A percentile compares a stretch with the other conserved stretches of the same genome.
These are phyloP conservation scores for Nematopogon swammerdamellus DNA, from an alignment of 2,888 invertebrate genomes.

Conservation along the genomic window DNA sequence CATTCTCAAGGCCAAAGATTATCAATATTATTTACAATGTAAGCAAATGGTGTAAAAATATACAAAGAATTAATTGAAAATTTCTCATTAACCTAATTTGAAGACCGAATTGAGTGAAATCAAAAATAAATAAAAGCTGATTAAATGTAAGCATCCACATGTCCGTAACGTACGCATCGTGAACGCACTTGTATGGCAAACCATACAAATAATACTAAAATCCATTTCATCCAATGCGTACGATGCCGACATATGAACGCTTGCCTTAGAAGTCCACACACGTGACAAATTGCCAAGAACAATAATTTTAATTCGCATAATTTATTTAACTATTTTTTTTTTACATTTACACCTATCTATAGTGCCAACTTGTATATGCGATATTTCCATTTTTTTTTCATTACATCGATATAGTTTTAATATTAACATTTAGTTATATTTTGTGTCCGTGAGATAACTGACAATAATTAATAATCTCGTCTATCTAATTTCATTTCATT, in stretches of 20 bases:
- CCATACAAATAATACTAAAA: too few relatives aligned
- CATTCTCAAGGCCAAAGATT: neutral
- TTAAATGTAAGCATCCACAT: too few relatives aligned
- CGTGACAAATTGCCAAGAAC: neutral
- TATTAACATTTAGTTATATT: neutral
- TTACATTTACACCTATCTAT: slow-evolving; percentile 32
- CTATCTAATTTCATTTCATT: neutral
- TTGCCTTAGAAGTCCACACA: too few relatives aligned
- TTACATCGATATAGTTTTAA: neutral
- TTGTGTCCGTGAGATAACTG: neutral
- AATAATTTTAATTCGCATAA: neutral
- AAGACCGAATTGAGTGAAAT: too few relatives aligned
- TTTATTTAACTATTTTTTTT: slow-evolving; percentile 15
- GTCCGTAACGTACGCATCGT: too few relatives aligned
- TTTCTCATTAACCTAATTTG: neutral
- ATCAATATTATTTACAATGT: neutral
- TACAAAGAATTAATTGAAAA: neutral
- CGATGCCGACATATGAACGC: too few relatives aligned
- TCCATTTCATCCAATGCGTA: too few relatives aligned
- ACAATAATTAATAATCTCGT: neutral
- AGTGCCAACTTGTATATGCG: slow-evolving; percentile 32
- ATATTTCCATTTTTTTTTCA: slow-evolving; percentile 9
- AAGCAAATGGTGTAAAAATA: neutral
- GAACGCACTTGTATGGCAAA: too few relatives aligned
- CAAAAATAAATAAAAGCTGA: neutral